Conservation (phyloP, 92 coral and sea anemone species). For the Palythoa caribaeorum region DNA sequence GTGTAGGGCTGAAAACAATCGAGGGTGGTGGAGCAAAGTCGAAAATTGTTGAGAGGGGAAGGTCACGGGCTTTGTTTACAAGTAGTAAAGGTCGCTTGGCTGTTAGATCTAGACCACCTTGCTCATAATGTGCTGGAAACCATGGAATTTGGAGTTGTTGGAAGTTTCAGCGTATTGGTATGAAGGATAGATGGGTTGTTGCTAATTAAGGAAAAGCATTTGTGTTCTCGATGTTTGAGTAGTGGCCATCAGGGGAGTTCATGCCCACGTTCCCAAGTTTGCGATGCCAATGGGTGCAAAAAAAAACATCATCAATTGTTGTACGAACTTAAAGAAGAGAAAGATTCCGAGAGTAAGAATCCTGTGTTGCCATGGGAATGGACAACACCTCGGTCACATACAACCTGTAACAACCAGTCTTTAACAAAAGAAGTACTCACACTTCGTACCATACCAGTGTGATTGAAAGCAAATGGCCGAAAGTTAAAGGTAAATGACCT, state of each 20-base stretch:
- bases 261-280: constrained; percentile 38
- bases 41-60: constrained; percentile 8
- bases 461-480: too few species aligned
- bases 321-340: neutral
- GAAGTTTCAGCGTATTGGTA: constrained; percentile 31
- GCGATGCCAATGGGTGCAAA: constrained; percentile 55
- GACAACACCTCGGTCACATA: too few species aligned
- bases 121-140: constrained; percentile 49
- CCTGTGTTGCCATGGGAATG: constrained; percentile 33
- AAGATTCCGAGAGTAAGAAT: constrained; percentile 6
- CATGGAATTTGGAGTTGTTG: constrained; percentile 65
- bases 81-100: neutral
- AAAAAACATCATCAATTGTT: constrained; percentile 46
- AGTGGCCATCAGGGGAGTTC: constrained; percentile 61
- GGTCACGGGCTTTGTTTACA: constrained; percentile 13
- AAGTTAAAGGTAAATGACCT: too few species aligned
- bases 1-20: constrained; percentile 36
- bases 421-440: too few species aligned
- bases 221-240: constrained; percentile 69
- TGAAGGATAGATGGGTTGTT: constrained; percentile 59
- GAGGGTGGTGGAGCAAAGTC: neutral
- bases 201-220: constrained; percentile 61
- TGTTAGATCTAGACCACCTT: neutral
- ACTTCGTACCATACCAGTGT: too few species aligned
- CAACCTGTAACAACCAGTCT: too few species aligned